Evolutionary conservation across 2,888 invertebrate species (phyloP), one percentile per base, ranked within the genome.

Genomic region (Spatulosminthurus flaviceps): DNA sequence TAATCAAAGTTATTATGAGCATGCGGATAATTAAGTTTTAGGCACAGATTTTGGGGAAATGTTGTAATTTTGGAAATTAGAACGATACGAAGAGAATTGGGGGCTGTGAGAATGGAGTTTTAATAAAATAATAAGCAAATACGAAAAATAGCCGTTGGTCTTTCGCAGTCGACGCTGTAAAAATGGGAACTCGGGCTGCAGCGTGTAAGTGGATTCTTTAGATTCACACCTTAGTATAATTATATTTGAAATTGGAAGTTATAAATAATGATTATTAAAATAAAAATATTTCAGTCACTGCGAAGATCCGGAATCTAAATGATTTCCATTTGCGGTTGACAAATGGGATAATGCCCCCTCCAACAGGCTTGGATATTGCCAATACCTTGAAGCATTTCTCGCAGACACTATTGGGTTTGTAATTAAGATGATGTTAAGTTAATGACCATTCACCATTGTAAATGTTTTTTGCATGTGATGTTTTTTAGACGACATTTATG

Each of bases 341-440:
- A 88, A 95, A 97, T 90, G 95, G 95, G 86, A 92, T 93, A 86
- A 92, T 95, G 88, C 97, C 98, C 81, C 91, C 94, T 86, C 98
- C 98, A 61, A 95, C 96, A 81, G 98, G 98, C 83, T 91, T 93
- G 82, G 99, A 99, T 89, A 95, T 99, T 88, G 96, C 97, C 83
- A 97, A 96, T 89, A 98, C 97, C 79, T 92, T 99, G 87, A 97
- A 98, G 88, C 98, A 97, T 89, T 98, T 99, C 90, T 96, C 97
- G 70, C 97, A 97, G 89, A 97, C 97, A 64, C 90, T 99, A 82
- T 90, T 98, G 85, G 95, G 98, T 98, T 90, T 92, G 92, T 91
- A 82, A 28, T 24, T 69, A n/a, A n/a, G n/a, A n/a, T n/a, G n/a
- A n/a, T n/a, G n/a, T n/a, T n/a, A n/a, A n/a, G n/a, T n/a, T n/a